These are phyloP conservation scores for Notodonta ziczac DNA, from an alignment of 2,888 invertebrate species.

Conservation along the genomic window DNA sequence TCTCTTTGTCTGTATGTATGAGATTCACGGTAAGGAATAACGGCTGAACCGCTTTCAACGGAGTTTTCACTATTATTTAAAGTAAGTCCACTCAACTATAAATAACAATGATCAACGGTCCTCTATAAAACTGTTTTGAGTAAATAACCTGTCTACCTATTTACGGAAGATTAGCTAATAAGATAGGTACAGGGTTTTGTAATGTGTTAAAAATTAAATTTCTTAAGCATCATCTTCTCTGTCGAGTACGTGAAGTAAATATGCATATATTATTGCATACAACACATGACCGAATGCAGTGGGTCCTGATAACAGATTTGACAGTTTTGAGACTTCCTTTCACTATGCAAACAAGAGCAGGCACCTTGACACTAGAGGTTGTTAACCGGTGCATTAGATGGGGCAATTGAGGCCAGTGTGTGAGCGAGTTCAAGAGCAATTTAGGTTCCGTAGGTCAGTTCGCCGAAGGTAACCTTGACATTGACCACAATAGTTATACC, in stretches of 20 bases:
- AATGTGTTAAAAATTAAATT: no score
- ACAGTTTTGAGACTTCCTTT: slow-evolving; percentile 62
- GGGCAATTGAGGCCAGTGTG: slow-evolving; percentile 83
- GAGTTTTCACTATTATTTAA: no score
- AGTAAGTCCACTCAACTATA: no score
- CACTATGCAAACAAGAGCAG: slow-evolving; percentile 69
- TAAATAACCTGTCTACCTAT: no score
- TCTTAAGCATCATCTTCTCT: no score
- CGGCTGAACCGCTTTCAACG: no score
- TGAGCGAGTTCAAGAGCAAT: slow-evolving; percentile 84
- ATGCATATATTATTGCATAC: not conserved
- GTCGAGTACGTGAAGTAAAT: not conserved
- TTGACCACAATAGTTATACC: slow-evolving; percentile 70
- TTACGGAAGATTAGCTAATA: no score
- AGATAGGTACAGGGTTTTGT: no score
- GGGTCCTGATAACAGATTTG: slow-evolving; percentile 35
- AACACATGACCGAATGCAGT: not conserved
- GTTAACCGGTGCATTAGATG: slow-evolving; percentile 83
- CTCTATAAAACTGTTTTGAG: no score
- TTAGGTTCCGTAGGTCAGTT: slow-evolving; percentile 84
- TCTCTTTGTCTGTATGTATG: no score
- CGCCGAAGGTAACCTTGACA: slow-evolving; percentile 84
- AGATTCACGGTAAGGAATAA: no score
- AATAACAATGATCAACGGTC: no score
- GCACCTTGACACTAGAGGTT: slow-evolving; percentile 83